Evolutionary conservation across 2,888 invertebrate species (phyloP).

Genomic region (Dryobotodes eremita): DNA sequence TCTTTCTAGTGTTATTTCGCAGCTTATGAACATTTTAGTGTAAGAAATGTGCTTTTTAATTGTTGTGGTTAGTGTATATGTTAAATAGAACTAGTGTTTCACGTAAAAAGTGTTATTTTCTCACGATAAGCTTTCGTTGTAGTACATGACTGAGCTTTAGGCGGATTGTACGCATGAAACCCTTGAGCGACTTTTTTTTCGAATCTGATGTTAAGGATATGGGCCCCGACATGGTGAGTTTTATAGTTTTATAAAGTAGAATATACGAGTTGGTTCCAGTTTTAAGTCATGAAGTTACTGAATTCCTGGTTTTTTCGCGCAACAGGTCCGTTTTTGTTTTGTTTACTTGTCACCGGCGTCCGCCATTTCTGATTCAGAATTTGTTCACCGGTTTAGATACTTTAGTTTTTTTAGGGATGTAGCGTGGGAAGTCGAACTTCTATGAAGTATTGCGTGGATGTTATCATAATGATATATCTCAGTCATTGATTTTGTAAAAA

Average conservation of each 20-base stretch:
- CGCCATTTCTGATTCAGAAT: conserved; percentile 90
- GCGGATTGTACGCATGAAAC: conserved; percentile 92
- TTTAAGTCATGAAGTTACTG: conserved; percentile 86
- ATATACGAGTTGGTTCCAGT: conserved; percentile 71
- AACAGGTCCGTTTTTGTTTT: conserved; percentile 92
- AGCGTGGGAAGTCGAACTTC: conserved; percentile 17
- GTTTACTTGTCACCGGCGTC: conserved; percentile 92
- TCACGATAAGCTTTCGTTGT: conserved; percentile 80
- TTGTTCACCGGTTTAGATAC: conserved; percentile 85
- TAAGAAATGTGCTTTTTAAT: conserved; percentile 80
- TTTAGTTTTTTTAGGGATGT: conserved; percentile 32
- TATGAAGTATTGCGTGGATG: conserved; percentile 26
- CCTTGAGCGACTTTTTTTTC: conserved; percentile 93
- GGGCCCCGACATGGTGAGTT: conserved; percentile 95
- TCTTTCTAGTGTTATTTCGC: conserved; percentile 82
- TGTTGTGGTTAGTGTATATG: conserved; percentile 72
- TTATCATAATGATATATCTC: conserved; percentile 14
- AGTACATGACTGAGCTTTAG: conserved; percentile 86
- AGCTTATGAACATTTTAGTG: conserved; percentile 76
- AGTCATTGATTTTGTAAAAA: conserved; percentile 44
- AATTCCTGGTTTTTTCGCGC: conserved; percentile 83
- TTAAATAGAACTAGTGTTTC: conserved; percentile 74
- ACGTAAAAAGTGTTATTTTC: conserved; percentile 78
- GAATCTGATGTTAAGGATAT: conserved; percentile 94
- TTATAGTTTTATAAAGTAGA: conserved; percentile 73